Evolutionary conservation across 2,888 invertebrate genomes (phyloP).

Genomic region (Thereva nobilitata): DNA sequence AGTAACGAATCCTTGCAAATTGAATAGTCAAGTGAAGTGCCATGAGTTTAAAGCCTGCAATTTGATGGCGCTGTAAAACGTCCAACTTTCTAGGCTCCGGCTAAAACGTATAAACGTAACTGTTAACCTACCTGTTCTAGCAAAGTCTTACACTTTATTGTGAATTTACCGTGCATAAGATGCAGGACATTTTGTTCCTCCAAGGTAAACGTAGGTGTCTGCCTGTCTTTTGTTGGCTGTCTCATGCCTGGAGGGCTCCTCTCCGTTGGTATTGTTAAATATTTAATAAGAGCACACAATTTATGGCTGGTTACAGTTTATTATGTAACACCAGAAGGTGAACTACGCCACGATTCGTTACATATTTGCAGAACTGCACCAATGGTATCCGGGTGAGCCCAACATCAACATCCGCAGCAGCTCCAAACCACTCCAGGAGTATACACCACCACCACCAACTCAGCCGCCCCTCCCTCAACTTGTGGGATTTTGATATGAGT

Average conservation of each 20-base stretch:
- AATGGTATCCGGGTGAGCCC: constrained; percentile 4
- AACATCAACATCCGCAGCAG: constrained; percentile 4
- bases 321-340: constrained; percentile 11
- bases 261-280: constrained; percentile 16
- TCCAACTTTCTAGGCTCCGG: constrained; percentile 19
- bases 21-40: constrained; percentile 18
- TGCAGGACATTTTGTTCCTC: not conserved
- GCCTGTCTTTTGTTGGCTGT: too few relatives aligned
- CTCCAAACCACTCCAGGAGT: constrained; percentile 1
- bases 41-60: constrained; percentile 20
- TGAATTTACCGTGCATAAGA: constrained; percentile 11
- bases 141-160: not conserved
- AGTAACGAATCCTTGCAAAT: constrained; percentile 4
- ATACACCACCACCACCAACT: too few relatives aligned
- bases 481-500: constrained; percentile 21
- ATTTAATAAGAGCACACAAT: constrained; percentile 28
- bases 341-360: not conserved
- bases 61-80: constrained; percentile 28
- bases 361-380: too few relatives aligned
- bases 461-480: not conserved
- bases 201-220: too few relatives aligned
- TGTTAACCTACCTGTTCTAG: not conserved
- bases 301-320: constrained; percentile 27
- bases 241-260: too few relatives aligned
- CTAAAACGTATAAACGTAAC: not conserved